A percentile compares a stretch with the other conserved stretches of the same genome.
Conservation (phyloP, 2,888 invertebrate genomes). For the Thalpophila matura region DNA sequence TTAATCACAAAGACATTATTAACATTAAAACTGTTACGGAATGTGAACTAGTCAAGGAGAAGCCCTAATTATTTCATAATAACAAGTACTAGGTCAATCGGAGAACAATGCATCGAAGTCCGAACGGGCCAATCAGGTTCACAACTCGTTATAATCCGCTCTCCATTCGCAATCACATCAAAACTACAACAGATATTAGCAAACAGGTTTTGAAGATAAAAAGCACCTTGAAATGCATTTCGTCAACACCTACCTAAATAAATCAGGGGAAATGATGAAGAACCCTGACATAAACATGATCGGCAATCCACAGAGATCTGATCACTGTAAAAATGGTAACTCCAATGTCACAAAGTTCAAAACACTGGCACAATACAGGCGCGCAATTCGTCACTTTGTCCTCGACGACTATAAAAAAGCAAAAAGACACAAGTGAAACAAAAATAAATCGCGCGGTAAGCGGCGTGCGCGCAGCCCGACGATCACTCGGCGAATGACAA, state of each 20-base stretch:
- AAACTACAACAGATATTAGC: conserved; percentile 66
- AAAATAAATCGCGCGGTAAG: conserved; percentile 78
- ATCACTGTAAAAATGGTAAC: conserved; percentile 73
- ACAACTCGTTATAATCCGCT: conserved; percentile 78
- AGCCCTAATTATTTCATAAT: conserved; percentile 80
- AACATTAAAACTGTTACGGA: conserved; percentile 57
- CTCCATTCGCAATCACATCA: conserved; percentile 75
- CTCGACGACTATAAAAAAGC: conserved; percentile 84
- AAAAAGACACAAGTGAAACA: conserved; percentile 85
- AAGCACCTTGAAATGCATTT: conserved; percentile 72
- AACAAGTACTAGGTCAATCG: conserved; percentile 81
- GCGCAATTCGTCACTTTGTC: conserved; percentile 87
- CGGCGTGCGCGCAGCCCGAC: conserved; percentile 86
- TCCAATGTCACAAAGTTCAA: conserved; percentile 86
- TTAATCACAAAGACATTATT: conserved; percentile 51
- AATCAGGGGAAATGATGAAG: conserved; percentile 86
- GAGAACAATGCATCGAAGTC: conserved; percentile 84
- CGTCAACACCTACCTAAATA: conserved; percentile 86
- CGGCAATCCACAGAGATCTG: conserved; percentile 69
- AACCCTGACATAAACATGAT: conserved; percentile 88
- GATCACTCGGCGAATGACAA: conserved; percentile 88
- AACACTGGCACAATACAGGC: conserved; percentile 85
- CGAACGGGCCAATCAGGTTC: conserved; percentile 85
- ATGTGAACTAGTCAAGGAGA: conserved; percentile 72
- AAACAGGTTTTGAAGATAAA: conserved; percentile 69